Base-by-base conservation (phyloP, 2,888 invertebrate species). In the Amaurobius ferox region DNA sequence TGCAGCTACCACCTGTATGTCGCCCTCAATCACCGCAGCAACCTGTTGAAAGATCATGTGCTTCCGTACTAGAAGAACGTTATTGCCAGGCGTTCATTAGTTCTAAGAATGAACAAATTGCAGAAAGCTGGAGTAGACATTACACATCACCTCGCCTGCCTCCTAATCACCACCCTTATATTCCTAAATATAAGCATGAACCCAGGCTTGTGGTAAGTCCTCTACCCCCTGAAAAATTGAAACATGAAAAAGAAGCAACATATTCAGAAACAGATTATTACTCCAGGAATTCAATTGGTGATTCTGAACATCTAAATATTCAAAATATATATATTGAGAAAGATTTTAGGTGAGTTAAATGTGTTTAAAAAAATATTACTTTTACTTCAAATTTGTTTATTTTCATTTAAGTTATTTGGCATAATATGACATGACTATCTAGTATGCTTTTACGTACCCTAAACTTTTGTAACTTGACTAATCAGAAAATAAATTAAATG, bases 311-410 rank as follows among this genome's bases (percentile, higher is more conserved):
- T 48, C 90, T 90, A 62, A 91, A 91, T 87, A 89, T 91, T 40
- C 91, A 90, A 83, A 91, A 91, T 1, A 89, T 91, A 5, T 91
- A 91, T 87, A 91, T 92, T 91, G 91, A 91, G 78, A 91, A 91
- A 86, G 92, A 92, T 89, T 89, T 91, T 72, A 90, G 92, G 67
- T 93, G 92, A 74, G 67, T 44, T 19, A 2, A 0, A 5, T 35
- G 6, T 48, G 16, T 9, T 48, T 48, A 9, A 39, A 39, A 39
- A 39, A 39, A 39, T 9, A 39, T 39, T 39, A 39, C 13, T 39
- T 7, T 39, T 39, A 9, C 13, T 39, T 9, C 13, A n/a, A n/a
- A n/a, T n/a, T n/a, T n/a, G n/a, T n/a, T n/a, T n/a, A n/a, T n/a
- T n/a, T n/a, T n/a, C n/a, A n/a, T n/a, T n/a, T n/a, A n/a, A n/a